Base-by-base conservation (phyloP, 2,888 invertebrate genomes). In the Tachina fera region DNA sequence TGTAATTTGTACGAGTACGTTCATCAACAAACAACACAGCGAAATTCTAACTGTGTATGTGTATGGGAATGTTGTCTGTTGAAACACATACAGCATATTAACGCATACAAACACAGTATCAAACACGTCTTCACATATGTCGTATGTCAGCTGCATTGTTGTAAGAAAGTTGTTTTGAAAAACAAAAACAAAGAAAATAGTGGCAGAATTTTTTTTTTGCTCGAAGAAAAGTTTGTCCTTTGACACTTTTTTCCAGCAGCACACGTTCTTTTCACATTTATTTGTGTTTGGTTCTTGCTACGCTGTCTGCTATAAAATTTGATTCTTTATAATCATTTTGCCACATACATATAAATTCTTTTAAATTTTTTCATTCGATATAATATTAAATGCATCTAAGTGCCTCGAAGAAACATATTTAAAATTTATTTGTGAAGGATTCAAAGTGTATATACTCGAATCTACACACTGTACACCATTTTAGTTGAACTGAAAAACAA, bases 71-170 rank as follows among this genome's bases (percentile, higher is more conserved):
- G 31, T 41, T 31, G 49, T 68, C 47, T 61, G 22, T 60, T 60
- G 53, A 43, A 13, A 51, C 56, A 71, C 45, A 65, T 22, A 65
- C 72, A 61, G 74, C 78, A 77, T 67, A 85, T 85, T 85, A 81
- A 71, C 78, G 78, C 74, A 82, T 74, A 70, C 77, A 63, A 72
- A 67, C 82, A 78, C 65, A 78, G 65, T 75, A 85, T 75, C 78
- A 65, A 74, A 85, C 85, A 82, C 82, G 82, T 82, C 75, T 82
- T 75, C 82, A 82, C 85, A 85, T 85, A 82, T 85, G 85, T 85
- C 72, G 75, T 70, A 78, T 78, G 85, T 85, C 82, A 85, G 78
- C 78, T 85, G 82, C 85, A 82, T 79, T 82, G 85, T 75, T 85
- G 85, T 85, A 75, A 60, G 61, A 74, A 85, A 78, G 75, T 82